phyloP scores from a whole-genome alignment of 2,888 invertebrate genomes.

The Orthosia incerta region DNA sequence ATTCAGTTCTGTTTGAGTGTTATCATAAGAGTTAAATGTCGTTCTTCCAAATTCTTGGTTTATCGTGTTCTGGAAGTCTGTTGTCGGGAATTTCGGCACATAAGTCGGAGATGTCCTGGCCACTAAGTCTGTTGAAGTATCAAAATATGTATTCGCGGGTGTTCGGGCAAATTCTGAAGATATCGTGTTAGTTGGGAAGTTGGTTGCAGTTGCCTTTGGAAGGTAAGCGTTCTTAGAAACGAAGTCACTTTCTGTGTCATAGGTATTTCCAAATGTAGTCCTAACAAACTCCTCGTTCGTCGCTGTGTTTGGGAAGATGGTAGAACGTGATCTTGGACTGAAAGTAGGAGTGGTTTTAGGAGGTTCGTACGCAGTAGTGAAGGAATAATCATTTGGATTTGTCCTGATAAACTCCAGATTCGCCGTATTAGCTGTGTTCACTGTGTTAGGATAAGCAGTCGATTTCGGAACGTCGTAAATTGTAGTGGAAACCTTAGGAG shows the following conservation, averaged over 20 bases:
- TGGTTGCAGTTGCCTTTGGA: conserved; percentile 49
- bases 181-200: conserved; percentile 54
- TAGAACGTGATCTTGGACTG: conserved; percentile 46
- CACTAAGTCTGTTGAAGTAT: conserved; percentile 61
- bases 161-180: conserved; percentile 49
- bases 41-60: conserved; percentile 51
- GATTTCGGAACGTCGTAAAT: conserved; percentile 63
- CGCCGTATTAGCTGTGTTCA: conserved; percentile 56
- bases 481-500: conserved; percentile 56
- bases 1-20: conserved; percentile 50
- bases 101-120: conserved; percentile 54
- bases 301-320: conserved; percentile 47
- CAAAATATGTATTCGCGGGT: conserved; percentile 48
- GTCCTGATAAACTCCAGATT: conserved; percentile 55
- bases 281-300: conserved; percentile 47
- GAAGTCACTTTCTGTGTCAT: conserved; percentile 49
- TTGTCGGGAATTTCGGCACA: conserved; percentile 56
- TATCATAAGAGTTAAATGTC: conserved; percentile 47
- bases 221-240: conserved; percentile 56
- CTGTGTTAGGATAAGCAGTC: conserved; percentile 56
- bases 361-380: conserved; percentile 51
- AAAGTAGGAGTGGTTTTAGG: conserved; percentile 49
- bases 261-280: conserved; percentile 47
- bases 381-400: conserved; percentile 51
- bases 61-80: conserved; percentile 54